These are phyloP conservation scores for Collichthys lucidus DNA, from an alignment of 2,113 vertebrate species.

Conservation along the genomic window DNA sequence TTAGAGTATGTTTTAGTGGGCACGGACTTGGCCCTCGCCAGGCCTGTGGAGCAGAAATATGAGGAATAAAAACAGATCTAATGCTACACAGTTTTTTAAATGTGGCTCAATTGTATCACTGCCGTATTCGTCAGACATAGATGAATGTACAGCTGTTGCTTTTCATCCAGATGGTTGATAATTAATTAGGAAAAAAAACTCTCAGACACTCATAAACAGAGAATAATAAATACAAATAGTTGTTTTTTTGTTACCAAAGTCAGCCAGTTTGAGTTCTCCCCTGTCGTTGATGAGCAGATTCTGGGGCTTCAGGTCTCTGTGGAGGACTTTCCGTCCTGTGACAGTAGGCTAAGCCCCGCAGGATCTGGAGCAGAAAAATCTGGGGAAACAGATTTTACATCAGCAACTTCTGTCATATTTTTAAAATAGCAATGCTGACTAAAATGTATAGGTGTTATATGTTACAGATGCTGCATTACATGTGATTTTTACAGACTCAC, in stretches of 20 bases:
- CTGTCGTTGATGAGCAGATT: slow-evolving; percentile 91
- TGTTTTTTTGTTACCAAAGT: slow-evolving; percentile 84
- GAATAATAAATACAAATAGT: neutral
- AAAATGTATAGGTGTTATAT: neutral
- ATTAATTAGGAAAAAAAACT: neutral
- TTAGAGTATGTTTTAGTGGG: slow-evolving; percentile 98
- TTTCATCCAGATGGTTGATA: neutral
- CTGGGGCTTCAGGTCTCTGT: slow-evolving; percentile 92
- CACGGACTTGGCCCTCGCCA: slow-evolving; percentile 95
- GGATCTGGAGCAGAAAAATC: slow-evolving; percentile 89
- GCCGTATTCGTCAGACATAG: too few species aligned
- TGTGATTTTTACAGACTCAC: neutral
- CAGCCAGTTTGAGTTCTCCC: slow-evolving; percentile 91
- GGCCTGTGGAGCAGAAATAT: slow-evolving; percentile 80
- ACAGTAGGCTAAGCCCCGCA: slow-evolving; percentile 90
- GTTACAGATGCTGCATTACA: neutral
- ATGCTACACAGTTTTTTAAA: neutral
- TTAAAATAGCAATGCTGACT: neutral
- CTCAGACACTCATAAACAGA: neutral
- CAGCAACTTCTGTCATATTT: neutral
- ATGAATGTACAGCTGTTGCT: neutral
- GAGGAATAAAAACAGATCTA: slow-evolving; percentile 32
- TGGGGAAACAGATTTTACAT: slow-evolving; percentile 39
- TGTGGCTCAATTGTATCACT: neutral
- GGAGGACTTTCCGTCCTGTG: slow-evolving; percentile 90